phyloP scores from a whole-genome alignment of 1,140 invertebrate genomes.

The Leptopilina clavipes region DNA sequence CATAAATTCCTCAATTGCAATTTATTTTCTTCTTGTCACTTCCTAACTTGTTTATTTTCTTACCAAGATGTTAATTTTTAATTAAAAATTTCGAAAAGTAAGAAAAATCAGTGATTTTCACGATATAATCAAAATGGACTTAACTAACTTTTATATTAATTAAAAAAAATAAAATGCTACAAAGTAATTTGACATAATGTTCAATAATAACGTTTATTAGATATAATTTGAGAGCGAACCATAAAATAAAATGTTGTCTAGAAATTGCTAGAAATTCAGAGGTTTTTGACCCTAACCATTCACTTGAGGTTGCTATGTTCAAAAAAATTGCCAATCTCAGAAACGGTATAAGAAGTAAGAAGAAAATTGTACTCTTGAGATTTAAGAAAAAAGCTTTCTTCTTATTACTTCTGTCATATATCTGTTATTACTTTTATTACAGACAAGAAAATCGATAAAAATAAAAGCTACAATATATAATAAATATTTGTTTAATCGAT shows the following conservation, averaged over 20 bases:
- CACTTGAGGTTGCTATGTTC: neutral
- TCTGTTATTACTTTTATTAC: neutral
- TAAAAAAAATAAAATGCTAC: neutral
- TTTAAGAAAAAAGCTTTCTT: slow-evolving; percentile 17
- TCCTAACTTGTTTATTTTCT: neutral
- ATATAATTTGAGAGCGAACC: neutral
- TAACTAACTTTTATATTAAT: too few species aligned
- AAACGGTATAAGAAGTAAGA: slow-evolving; percentile 5
- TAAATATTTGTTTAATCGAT: too few species aligned
- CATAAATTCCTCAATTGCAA: too few species aligned
- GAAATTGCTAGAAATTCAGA: neutral
- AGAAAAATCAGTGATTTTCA: too few species aligned
- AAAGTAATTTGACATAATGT: neutral
- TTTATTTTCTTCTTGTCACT: neutral
- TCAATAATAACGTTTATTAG: neutral
- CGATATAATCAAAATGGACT: too few species aligned
- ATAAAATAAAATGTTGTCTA: neutral
- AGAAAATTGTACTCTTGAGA: slow-evolving; percentile 13
- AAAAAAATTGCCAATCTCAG: slow-evolving; percentile 11
- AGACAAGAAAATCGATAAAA: neutral
- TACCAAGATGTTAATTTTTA: too few species aligned
- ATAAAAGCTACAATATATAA: neutral
- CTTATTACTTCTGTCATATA: slow-evolving; percentile 14
- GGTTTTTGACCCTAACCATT: neutral
- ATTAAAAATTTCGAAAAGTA: too few species aligned